Conservation (phyloP, 2,888 invertebrate genomes). For the Dryococelus australis region DNA sequence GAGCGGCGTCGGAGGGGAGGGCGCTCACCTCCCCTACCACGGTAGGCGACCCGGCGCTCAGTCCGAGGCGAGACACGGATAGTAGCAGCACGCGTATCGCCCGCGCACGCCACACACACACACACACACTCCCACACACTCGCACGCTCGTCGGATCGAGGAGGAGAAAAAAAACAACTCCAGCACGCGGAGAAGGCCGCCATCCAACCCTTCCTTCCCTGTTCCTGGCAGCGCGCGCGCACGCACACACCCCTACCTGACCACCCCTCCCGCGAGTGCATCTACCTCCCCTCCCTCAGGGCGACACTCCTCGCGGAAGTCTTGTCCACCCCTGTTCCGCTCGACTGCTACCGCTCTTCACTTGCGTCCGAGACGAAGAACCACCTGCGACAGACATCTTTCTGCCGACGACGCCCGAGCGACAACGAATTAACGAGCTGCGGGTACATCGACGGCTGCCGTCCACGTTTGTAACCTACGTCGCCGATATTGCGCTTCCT, state of each 20-base stretch:
- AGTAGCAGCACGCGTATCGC: conserved; percentile 27
- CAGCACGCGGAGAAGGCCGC: not conserved
- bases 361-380: too few species aligned
- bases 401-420: too few species aligned
- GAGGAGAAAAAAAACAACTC: conserved; percentile 19
- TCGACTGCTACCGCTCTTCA: too few species aligned
- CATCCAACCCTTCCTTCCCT: conserved; percentile 19
- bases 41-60: conserved; percentile 25
- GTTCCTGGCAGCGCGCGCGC: not conserved
- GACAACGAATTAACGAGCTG: too few species aligned
- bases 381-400: too few species aligned
- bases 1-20: conserved; percentile 28
- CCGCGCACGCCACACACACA: conserved; percentile 33
- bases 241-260: too few species aligned
- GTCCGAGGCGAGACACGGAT: conserved; percentile 40
- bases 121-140: not conserved
- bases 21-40: conserved; percentile 27
- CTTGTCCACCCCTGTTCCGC: too few species aligned
- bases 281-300: too few species aligned
- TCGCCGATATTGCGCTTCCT: too few species aligned
- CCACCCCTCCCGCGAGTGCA: not conserved
- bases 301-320: too few species aligned
- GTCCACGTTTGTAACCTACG: too few species aligned
- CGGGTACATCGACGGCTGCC: too few species aligned
- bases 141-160: conserved; percentile 29